A percentile compares a stretch with the other conserved stretches of the same genome.
Conservation (phyloP, 2,888 invertebrate species). For the Caenorhabditis virilis region DNA sequence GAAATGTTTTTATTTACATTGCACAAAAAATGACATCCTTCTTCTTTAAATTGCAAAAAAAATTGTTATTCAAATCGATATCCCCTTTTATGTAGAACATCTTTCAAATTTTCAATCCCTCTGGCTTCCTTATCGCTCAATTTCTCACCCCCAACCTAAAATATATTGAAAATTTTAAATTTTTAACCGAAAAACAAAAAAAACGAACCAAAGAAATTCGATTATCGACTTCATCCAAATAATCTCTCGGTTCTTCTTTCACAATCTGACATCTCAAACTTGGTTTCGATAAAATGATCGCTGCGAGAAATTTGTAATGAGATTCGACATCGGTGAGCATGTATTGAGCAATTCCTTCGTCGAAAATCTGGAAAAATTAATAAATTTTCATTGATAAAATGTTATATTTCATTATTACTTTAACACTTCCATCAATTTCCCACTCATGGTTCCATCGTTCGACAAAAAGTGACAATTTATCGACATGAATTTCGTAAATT, state of each 20-base stretch:
- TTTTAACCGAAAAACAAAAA: neutral
- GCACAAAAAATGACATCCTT: neutral
- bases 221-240: constrained; percentile 52
- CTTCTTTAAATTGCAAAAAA: neutral
- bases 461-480: constrained; percentile 46
- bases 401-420: neutral
- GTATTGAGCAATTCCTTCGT: constrained; percentile 67
- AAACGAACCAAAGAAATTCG: constrained; percentile 29
- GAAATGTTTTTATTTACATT: neutral
- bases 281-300: constrained; percentile 53
- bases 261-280: constrained; percentile 55
- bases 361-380: constrained; percentile 50
- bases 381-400: neutral
- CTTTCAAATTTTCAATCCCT: constrained; percentile 41
- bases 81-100: constrained; percentile 48
- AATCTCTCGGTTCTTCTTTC: constrained; percentile 55
- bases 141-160: constrained; percentile 30
- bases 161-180: neutral
- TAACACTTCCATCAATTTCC: constrained; percentile 58
- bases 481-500: constrained; percentile 51
- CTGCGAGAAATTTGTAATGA: constrained; percentile 63
- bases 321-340: constrained; percentile 59
- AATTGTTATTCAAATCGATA: constrained; percentile 40
- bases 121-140: constrained; percentile 12
- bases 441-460: constrained; percentile 59